A percentile compares a stretch with the other conserved stretches of the same genome.
Conservation (phyloP, 37 sponge, comb jelly and placozoan genomes). For the Ianthella basta region DNA sequence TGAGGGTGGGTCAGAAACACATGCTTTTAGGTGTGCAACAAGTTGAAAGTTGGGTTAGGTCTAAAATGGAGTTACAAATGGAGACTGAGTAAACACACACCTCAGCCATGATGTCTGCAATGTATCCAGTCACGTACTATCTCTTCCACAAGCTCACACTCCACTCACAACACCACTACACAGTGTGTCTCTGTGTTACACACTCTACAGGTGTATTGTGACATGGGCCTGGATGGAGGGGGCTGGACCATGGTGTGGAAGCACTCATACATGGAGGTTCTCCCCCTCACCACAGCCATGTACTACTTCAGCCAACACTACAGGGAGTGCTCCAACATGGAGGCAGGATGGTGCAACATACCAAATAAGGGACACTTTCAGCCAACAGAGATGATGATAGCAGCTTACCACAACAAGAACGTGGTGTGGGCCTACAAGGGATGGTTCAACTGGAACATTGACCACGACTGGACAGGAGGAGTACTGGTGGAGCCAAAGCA, state of each 20-base stretch:
- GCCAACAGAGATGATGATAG: slow-evolving; percentile 41
- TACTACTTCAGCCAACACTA: slow-evolving; percentile 28
- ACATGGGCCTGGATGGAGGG: slow-evolving; percentile 36
- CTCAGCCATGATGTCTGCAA: too few relatives aligned
- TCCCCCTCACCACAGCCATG: slow-evolving; percentile 18
- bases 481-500: slow-evolving; percentile 30
- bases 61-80: too few relatives aligned
- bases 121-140: too few relatives aligned
- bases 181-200: too few relatives aligned
- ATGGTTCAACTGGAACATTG: slow-evolving; percentile 40
- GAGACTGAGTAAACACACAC: too few relatives aligned
- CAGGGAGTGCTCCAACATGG: background rate
- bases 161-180: too few relatives aligned
- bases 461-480: slow-evolving; percentile 36
- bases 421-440: slow-evolving; percentile 30
- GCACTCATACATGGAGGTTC: slow-evolving; percentile 39
- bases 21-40: too few relatives aligned
- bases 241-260: slow-evolving; percentile 47
- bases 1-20: too few relatives aligned
- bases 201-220: slow-evolving; percentile 17
- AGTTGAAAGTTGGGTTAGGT: too few relatives aligned
- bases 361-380: slow-evolving; percentile 26
- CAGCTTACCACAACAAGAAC: slow-evolving; percentile 25
- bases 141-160: too few relatives aligned
- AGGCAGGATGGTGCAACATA: slow-evolving; percentile 38